phyloP scores from a whole-genome alignment of 1,140 invertebrate species.

The Heliconius himera region DNA sequence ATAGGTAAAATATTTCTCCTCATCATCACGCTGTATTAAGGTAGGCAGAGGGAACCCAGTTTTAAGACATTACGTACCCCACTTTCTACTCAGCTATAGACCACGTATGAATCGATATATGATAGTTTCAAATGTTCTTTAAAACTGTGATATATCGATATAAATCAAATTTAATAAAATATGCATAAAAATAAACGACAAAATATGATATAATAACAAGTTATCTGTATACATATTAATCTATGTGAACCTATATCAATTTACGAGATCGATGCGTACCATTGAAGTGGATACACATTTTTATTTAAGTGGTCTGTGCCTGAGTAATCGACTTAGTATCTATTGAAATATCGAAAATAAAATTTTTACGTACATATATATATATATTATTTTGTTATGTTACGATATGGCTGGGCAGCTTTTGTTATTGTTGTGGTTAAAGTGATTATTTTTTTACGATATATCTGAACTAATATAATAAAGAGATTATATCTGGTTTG shows the following conservation, averaged over 20 bases:
- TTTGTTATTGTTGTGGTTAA: not conserved
- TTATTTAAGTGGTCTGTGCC: slow-evolving; percentile 19
- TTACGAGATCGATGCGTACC: slow-evolving; percentile 19
- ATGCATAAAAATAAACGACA: too few relatives aligned
- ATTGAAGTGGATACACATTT: slow-evolving; percentile 15
- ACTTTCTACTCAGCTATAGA: too few relatives aligned
- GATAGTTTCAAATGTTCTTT: too few relatives aligned
- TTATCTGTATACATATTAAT: not conserved
- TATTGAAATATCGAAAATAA: not conserved
- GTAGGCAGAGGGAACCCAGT: too few relatives aligned
- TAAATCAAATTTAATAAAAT: too few relatives aligned
- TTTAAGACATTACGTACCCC: too few relatives aligned
- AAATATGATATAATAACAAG: not conserved
- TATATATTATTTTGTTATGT: not conserved
- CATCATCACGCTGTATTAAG: too few relatives aligned
- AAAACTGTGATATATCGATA: too few relatives aligned
- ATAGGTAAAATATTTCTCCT: too few relatives aligned
- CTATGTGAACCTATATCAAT: slow-evolving; percentile 14
- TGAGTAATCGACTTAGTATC: slow-evolving; percentile 18
- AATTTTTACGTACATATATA: not conserved
- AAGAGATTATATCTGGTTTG: too few relatives aligned
- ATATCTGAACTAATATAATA: too few relatives aligned
- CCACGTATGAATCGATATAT: too few relatives aligned
- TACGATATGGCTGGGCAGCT: not conserved
- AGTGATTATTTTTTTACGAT: not conserved